Base-by-base conservation (phyloP, 2,797 vertebrate genomes). In the Takifugu rubripes region DNA sequence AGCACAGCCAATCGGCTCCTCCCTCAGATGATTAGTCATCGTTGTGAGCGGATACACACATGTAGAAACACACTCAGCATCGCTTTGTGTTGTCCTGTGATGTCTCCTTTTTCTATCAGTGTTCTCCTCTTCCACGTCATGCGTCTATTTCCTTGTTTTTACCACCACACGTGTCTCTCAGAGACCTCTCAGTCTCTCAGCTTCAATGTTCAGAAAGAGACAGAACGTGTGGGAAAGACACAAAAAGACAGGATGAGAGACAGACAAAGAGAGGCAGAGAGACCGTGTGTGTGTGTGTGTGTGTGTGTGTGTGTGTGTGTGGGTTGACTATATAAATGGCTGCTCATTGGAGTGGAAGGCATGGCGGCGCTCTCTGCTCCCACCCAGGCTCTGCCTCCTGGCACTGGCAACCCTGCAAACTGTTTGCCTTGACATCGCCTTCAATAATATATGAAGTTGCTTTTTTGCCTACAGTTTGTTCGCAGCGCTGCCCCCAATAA, bases 11-110 rank as follows among this genome's bases (percentile, higher is more conserved):
- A 96, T 96, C 94, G 92, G 68, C 88, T 78, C 29, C 72, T 78
- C 88, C 85, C 89, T 90, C 90, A 87, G 92, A 90, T 90, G 92
- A 93, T 97, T 94, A 96, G 91, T 94, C 94, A 94, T 89, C 87
- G 81, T 78, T 72, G 88, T 86, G 49, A 59, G 21, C 21, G 21
- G 21, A 58, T 50, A 61, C 60, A 66, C 67, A 58, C 47, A 70
- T 49, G 31, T 21, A 21, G 31, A 66, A 61, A 63, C 57, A 56
- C 54, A 58, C 42, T 52, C 61, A 68, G 24, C 65, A 56, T 66
- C 46, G 66, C 67, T 77, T 78, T 78, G 76, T 87, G 36, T 69
- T 52, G 25, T 26, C 44, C n/a, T 17, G 6, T 67, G 65, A 65
- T 59, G 66, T 64, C 63, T 62, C 4, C 5, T 27, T 62, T 63